Evolutionary conservation across 2,113 vertebrate species (phyloP).

Genomic region (Dicaeum eximium): DNA sequence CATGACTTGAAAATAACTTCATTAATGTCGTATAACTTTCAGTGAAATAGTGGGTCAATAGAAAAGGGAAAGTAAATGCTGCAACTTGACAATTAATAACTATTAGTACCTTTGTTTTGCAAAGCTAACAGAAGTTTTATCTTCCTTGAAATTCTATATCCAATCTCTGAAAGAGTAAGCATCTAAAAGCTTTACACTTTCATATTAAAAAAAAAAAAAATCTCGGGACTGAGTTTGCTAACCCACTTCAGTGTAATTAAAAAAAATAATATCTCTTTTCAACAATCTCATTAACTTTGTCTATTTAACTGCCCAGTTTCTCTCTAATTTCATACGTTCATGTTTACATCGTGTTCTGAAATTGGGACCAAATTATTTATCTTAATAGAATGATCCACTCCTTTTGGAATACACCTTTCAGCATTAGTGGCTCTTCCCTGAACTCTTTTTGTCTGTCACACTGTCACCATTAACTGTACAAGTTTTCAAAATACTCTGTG

Average conservation of each 20-base stretch:
- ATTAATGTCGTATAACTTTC: neutral
- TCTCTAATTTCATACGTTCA: neutral
- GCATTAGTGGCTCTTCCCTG: neutral
- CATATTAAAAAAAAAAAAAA: neutral
- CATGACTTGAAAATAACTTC: neutral
- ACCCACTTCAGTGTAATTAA: neutral
- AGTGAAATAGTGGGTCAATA: neutral
- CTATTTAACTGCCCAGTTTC: neutral
- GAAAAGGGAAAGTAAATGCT: neutral
- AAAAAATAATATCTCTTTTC: neutral
- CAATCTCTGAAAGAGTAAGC: neutral
- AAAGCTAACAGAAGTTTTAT: neutral
- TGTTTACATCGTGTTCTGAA: neutral
- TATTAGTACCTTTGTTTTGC: neutral
- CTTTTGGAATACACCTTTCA: neutral
- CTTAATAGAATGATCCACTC: neutral
- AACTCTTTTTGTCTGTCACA: slow-evolving; percentile 20
- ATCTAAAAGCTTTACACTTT: neutral
- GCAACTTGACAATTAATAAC: neutral
- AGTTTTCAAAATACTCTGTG: neutral
- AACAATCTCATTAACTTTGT: neutral
- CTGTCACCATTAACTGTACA: neutral
- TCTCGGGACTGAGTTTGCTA: neutral
- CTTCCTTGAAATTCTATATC: neutral
- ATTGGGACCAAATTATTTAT: neutral